phyloP scores from a whole-genome alignment of 2,888 invertebrate genomes.

The Mantis religiosa region DNA sequence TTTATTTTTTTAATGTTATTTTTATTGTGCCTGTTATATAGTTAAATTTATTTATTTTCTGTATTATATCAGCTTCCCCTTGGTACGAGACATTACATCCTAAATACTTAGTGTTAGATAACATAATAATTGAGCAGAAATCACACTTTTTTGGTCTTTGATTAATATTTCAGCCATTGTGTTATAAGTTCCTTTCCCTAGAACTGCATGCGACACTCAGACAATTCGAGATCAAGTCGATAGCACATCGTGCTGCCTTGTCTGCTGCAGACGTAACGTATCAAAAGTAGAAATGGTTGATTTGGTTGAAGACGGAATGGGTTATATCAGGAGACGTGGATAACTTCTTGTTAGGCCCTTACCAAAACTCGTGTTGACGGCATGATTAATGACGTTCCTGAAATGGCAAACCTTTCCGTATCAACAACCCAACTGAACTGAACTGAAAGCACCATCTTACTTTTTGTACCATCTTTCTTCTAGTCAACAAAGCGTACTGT shows the following conservation, averaged over 20 bases:
- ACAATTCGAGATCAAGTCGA: neutral
- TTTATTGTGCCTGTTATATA: no score
- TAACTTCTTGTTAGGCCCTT: neutral
- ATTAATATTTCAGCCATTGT: no score
- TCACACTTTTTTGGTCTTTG: no score
- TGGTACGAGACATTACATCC: no score
- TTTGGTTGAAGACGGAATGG: neutral
- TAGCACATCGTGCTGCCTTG: neutral
- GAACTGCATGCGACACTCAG: neutral
- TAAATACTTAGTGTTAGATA: no score
- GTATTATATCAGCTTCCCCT: no score
- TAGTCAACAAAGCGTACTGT: neutral
- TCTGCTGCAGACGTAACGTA: neutral
- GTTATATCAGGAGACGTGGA: neutral
- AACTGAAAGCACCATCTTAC: neutral
- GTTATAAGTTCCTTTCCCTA: neutral
- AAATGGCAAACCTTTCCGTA: neutral
- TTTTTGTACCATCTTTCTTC: neutral
- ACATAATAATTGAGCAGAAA: no score
- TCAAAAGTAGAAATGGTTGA: neutral
- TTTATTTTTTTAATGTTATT: no score
- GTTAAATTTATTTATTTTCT: no score
- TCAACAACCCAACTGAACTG: neutral
- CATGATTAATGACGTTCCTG: neutral
- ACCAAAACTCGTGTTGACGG: neutral